Evolutionary conservation across 1,140 invertebrate genomes (phyloP), one percentile per base, ranked within the genome.

Genomic region (Magallana ariakensis): DNA sequence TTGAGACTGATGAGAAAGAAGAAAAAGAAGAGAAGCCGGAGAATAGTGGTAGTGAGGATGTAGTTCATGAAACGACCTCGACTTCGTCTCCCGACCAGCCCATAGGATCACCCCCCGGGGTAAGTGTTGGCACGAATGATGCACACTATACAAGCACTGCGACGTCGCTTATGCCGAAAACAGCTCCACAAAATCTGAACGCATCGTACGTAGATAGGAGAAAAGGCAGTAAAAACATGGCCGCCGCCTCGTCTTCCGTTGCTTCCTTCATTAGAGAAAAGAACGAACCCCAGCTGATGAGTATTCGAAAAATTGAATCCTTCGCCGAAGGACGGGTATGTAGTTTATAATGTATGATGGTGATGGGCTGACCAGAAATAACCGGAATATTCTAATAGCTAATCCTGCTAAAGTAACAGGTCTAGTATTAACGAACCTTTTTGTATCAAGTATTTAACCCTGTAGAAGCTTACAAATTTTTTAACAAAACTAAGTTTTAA

Each of bases 281-380:
- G 75, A 89, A 85, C 86, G 84, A 89, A 83, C 92, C 92, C 4
- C 90, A 91, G 46, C 87, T 93, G 33, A 90, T 90, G 88, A 91
- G 88, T 84, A 91, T 93, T 53, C 91, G 89, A 56, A 91, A 91
- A 80, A 60, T 92, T 85, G 90, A 91, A 13, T 92, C 92, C 0
- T 75, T 75, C 22, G 15, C 15, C 9, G 66, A 75, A 75, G 66
- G 66, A 75, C 7, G 66, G 66, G 66, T 75, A 75, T 75, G 66
- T 75, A 75, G 33, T 11, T 22, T 5, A 11, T 75, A 26, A 8
- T 19, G 22, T 46, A 46, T 46, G 22, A 75, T 22, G 66, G 66
- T 75, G 66, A 33, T 75, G 66, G 66, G 66, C 33, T 26, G 33
- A 9, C n/a, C 13, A 26, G 11, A 26, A 75, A 33, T 75, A 75